Evolutionary conservation across 2,113 vertebrate genomes (phyloP).

Genomic region (Bucco capensis): DNA sequence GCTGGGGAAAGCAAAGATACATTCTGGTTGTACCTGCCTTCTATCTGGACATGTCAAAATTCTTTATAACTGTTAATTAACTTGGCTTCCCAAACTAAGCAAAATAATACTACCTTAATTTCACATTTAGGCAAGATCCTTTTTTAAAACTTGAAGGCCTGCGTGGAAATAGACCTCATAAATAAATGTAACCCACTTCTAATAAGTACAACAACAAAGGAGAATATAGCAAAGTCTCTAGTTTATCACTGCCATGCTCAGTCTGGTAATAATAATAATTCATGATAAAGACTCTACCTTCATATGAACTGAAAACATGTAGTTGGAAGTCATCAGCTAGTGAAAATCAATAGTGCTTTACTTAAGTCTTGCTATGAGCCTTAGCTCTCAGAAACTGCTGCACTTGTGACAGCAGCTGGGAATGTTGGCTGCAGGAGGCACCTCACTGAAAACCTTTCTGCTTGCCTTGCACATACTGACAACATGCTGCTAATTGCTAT

Average conservation of each 20-base stretch:
- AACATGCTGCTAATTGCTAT: neutral
- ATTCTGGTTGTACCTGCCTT: neutral
- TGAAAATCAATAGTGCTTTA: neutral
- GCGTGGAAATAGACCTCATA: neutral
- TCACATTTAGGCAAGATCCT: neutral
- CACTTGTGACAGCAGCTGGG: neutral
- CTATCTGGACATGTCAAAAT: neutral
- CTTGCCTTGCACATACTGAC: neutral
- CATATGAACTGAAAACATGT: neutral
- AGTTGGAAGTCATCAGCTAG: neutral
- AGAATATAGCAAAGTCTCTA: neutral
- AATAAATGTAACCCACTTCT: neutral
- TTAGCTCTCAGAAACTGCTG: neutral
- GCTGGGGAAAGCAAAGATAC: neutral
- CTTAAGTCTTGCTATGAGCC: neutral
- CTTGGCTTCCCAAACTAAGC: neutral
- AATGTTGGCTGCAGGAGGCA: neutral
- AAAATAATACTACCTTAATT: neutral
- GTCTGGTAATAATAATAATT: neutral
- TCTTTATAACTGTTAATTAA: neutral
- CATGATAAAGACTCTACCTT: neutral
- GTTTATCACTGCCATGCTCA: neutral
- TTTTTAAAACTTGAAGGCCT: neutral
- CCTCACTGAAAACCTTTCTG: neutral
- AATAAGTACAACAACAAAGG: neutral